Base-by-base conservation (phyloP, 2,888 invertebrate genomes). In the Drosophila helvetica region DNA sequence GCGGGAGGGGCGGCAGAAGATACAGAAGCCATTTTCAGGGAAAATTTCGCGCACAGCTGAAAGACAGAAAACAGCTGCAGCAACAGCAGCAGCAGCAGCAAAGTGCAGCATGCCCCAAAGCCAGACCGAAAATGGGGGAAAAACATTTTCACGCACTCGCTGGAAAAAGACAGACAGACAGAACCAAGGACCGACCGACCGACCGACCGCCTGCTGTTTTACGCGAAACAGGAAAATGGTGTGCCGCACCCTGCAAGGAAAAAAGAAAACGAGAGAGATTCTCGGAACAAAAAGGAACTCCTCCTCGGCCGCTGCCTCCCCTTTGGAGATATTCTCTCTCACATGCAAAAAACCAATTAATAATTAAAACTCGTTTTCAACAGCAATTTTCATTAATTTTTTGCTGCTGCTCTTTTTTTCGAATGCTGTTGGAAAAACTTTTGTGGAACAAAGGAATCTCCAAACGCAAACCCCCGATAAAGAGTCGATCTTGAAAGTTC, bases 31-130 rank as follows among this genome's bases (percentile, higher is more conserved):
- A 56, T 79, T 83, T 79, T 79, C 83, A 80, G 77, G 79, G 38
- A 38, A 79, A 74, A 80, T 80, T 81, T 81, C 73, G 66, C 86
- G 75, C 80, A 66, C 73, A 85, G 66, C 62, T 78, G 81, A 87
- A 81, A 84, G 82, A 82, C 74, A 86, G 55, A 79, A 82, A 86
- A 74, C 82, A 82, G 82, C 81, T 82, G 82, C 85, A 79, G 17
- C 50, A 51, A 63, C 47, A 33, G 33, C 1, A 74, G 67, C 65
- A 60, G 46, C 57, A 48, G 43, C 38, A 70, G 56, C 65, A 74
- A 76, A 76, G 70, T 80, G 62, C 56, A 73, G 69, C 58, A 68
- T 63, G 65, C 69, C 58, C 47, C 58, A 55, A 54, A 33, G 46
- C 48, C 47, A 66, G 77, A 65, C 52, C 33, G 58, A 57, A 71